Evolutionary conservation across 30 jellyfish, hydroid and myxozoan genomes (phyloP).

Genomic region (Calvadosia cruxmelitensis): DNA sequence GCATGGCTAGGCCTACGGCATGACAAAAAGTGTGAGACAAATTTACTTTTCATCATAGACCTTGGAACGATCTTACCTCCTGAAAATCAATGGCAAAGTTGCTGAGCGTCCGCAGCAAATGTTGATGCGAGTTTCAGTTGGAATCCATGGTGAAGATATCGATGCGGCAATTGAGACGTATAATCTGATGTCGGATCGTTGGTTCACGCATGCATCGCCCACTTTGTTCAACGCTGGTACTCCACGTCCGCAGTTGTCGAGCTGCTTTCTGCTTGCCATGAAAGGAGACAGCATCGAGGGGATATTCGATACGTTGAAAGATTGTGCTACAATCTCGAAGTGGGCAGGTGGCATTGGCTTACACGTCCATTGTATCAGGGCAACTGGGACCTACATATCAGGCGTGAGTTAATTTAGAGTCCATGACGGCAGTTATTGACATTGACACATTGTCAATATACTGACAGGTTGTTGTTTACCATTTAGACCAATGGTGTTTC

Average conservation of each 20-base stretch:
- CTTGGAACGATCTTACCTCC: conserved; percentile 82
- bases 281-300: conserved; percentile 96
- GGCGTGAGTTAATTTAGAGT: conserved; percentile 79
- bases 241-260: conserved; percentile 93
- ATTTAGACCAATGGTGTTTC: conserved; percentile 87
- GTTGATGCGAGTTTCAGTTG: conserved; percentile 98
- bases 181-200: conserved; percentile 80
- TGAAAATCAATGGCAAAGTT: conserved; percentile 81
- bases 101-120: conserved; percentile 99
- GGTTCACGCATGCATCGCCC: conserved; percentile 99
- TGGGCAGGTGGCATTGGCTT: conserved; percentile 99
- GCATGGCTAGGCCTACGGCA: neutral
- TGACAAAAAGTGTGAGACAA: neutral
- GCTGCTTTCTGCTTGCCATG: conserved; percentile 98
- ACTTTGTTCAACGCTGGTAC: conserved; percentile 98
- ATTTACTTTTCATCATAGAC: conserved; percentile 33
- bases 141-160: conserved; percentile 86
- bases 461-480: neutral
- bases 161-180: conserved; percentile 96
- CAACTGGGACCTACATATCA: conserved; percentile 87
- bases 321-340: conserved; percentile 95
- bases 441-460: neutral
- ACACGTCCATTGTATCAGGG: conserved; percentile 91
- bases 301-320: conserved; percentile 89
- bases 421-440: too few species aligned